These are phyloP conservation scores for Sarcophaga bullata DNA, from an alignment of 1,140 invertebrate species.

Conservation along the genomic window DNA sequence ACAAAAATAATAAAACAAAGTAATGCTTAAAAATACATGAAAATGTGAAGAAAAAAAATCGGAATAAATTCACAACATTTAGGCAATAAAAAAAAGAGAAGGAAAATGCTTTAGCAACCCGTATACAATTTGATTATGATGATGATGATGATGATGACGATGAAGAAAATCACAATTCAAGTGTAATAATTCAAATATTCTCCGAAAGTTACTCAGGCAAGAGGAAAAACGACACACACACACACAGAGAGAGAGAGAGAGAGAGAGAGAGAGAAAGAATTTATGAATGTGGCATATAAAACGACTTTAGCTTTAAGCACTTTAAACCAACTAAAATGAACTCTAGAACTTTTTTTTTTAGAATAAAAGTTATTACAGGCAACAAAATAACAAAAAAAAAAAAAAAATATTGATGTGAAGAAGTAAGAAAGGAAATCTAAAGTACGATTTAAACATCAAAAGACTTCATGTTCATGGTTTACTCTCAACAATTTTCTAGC, in stretches of 20 bases:
- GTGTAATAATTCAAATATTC: conserved; percentile 35
- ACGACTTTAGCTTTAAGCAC: neutral
- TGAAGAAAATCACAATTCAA: conserved; percentile 29
- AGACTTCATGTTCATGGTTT: neutral
- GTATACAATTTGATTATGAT: neutral
- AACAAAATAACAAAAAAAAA: neutral
- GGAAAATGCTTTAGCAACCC: neutral
- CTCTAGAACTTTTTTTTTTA: neutral
- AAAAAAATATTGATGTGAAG: no score
- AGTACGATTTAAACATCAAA: conserved; percentile 21
- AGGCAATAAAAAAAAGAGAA: neutral
- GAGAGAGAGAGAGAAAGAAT: neutral
- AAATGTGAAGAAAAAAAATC: no score
- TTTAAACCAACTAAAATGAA: neutral
- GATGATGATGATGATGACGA: neutral
- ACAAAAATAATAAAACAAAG: neutral
- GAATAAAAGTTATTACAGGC: neutral
- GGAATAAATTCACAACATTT: neutral
- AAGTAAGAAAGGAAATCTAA: neutral
- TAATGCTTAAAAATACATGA: neutral
- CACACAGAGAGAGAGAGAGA: neutral
- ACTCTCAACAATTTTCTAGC: conserved; percentile 10
- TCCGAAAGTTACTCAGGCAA: conserved; percentile 33
- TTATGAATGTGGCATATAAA: neutral
- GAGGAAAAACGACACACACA: neutral